Evolutionary conservation across 1,140 invertebrate species (phyloP).

Genomic region (Bombyx mori): DNA sequence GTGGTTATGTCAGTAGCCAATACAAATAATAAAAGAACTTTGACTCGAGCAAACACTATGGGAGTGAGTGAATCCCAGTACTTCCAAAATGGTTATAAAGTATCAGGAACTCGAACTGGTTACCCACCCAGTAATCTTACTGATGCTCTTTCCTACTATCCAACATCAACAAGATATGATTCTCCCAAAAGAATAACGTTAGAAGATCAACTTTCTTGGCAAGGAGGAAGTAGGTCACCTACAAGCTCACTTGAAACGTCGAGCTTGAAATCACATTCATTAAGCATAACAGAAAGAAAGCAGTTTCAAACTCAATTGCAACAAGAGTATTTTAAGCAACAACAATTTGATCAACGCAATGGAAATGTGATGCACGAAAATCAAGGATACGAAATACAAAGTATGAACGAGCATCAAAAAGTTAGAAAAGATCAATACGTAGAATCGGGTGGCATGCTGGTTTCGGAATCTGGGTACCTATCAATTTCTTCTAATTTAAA

Average conservation of each 20-base stretch:
- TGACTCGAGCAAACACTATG: constrained; percentile 72
- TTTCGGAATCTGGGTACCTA: constrained; percentile 87
- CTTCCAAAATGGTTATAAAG: constrained; percentile 78
- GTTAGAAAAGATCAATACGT: constrained; percentile 58
- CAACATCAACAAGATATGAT: constrained; percentile 79
- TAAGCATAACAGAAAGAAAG: constrained; percentile 74
- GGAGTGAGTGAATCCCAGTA: constrained; percentile 70
- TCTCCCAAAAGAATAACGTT: constrained; percentile 74
- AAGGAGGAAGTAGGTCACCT: constrained; percentile 72
- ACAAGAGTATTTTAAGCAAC: constrained; percentile 70
- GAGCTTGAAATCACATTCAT: constrained; percentile 74
- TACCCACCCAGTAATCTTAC: constrained; percentile 82
- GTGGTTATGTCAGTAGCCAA: constrained; percentile 63
- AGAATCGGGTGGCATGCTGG: constrained; percentile 76
- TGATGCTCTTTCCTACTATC: constrained; percentile 83
- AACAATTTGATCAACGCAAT: constrained; percentile 66
- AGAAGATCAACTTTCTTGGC: constrained; percentile 73
- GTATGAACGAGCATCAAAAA: constrained; percentile 36
- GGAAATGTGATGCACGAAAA: constrained; percentile 64
- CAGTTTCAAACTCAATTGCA: constrained; percentile 73
- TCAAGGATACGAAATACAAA: constrained; percentile 60
- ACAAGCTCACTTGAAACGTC: constrained; percentile 76
- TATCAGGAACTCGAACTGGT: constrained; percentile 75
- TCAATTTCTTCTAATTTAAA: constrained; percentile 81
- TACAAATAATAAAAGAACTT: constrained; percentile 39